Evolutionary conservation across 2,888 invertebrate genomes (phyloP).

Genomic region (Camptogramma bilineatum): DNA sequence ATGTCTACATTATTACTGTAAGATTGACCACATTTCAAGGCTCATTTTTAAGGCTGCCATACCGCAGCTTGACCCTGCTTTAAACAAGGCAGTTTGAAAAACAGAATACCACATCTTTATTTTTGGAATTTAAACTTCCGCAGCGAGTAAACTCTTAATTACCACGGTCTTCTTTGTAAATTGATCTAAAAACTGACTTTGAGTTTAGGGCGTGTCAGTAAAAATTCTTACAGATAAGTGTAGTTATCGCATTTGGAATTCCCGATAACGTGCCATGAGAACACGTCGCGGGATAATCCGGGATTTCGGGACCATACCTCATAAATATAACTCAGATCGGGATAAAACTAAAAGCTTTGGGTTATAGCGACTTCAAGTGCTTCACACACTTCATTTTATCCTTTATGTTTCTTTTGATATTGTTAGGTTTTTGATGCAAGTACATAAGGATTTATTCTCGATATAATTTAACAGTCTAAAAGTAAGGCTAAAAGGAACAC

Average conservation of each 20-base stretch:
- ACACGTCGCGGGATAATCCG: conserved; percentile 63
- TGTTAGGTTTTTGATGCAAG: not conserved
- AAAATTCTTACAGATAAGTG: conserved; percentile 66
- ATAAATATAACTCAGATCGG: conserved; percentile 56
- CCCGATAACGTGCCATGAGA: conserved; percentile 76
- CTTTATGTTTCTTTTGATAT: not conserved
- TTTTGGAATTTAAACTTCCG: not conserved
- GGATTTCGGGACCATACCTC: conserved; percentile 56
- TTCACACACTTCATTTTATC: conserved; percentile 41
- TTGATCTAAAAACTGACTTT: not conserved
- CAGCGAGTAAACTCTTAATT: too few species aligned
- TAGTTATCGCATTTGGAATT: conserved; percentile 72
- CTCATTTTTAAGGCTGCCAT: not conserved
- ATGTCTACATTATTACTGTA: not conserved
- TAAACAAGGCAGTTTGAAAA: too few species aligned
- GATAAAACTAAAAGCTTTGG: conserved; percentile 51
- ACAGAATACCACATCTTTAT: not conserved
- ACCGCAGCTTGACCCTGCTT: not conserved
- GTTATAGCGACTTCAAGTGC: conserved; percentile 45
- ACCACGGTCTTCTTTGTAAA: not conserved
- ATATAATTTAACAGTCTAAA: too few species aligned
- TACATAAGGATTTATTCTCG: too few species aligned
- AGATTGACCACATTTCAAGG: not conserved
- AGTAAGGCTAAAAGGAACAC: too few species aligned
- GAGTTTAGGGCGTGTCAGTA: not conserved